Evolutionary conservation across 1,140 invertebrate species (phyloP), one percentile per base, ranked within the genome.

Genomic region (Panagrolaimus sp.): DNA sequence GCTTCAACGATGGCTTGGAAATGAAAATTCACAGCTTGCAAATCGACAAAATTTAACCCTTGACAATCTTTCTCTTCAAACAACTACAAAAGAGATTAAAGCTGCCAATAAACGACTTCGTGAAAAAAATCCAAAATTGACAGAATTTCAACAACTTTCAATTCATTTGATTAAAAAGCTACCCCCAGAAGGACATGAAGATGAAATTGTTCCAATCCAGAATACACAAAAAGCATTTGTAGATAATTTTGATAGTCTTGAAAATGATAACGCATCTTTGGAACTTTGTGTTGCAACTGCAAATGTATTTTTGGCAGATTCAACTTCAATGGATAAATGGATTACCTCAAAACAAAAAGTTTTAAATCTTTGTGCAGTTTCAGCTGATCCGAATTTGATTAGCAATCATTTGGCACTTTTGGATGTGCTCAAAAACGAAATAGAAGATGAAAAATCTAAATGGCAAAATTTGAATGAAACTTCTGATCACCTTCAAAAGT

Each of bases 381-480:
- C 66, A 5, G 51, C 31, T 1, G 66, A 53, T 9, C 51, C 53
- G 0, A 47, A 38, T 23, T 45, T 47, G 42, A 53, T 62, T 20
- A 44, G 20, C 20, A 16, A 11, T 27, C 20, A 57, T 13, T 57
- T 57, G 23, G 13, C 46, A 20, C n/a, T 45, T 43, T 65, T 25
- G 44, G 51, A 68, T 20, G 62, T 53, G 31, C 13, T 68, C 3
- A 38, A n/a, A 9, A 27, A 43, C 9, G 57, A 68, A 11, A 46
- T 68, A 27, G 66, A 46, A 13, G 66, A 68, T 25, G 66, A 68
- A 68, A 16, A 27, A 9, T 31, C 66, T 14, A 53, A 61, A 9
- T 62, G 48, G 48, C 27, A 51, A 25, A 43, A 43, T 5, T 65
- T 68, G 43, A 68, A 68, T 25, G 57, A 68, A 27, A 43, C 16